Evolutionary conservation across 1,140 invertebrate genomes (phyloP), one percentile per base, ranked within the genome.

Genomic region (Meteorus sp.): DNA sequence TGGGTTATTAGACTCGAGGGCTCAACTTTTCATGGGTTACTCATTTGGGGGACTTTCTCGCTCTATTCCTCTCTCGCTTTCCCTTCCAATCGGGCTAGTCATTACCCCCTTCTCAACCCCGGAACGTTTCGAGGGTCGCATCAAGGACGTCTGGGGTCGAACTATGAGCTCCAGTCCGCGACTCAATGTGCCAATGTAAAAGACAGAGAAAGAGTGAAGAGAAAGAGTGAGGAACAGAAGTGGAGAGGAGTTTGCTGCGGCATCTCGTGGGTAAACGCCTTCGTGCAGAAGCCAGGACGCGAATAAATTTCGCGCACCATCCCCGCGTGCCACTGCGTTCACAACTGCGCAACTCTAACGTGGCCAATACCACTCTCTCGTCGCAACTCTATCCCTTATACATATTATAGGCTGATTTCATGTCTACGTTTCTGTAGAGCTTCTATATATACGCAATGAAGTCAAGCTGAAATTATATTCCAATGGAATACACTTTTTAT

Each of bases 121-220:
- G 23, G 20, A 47, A 45, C 15, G 43, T 45, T 45, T 29, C n/a
- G 54, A 56, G 54, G 54, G 54, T 56, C 54, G 54, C 41, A 47
- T 29, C 54, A 56, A 56, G 54, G 54, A 56, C 54, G 54, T 56
- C 54, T 56, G 41, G 54, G 54, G 54, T 56, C 54, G 54, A 25
- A 15, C 15, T 5, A 9, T n/a, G 29, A 33, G 41, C 31, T 41
- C 37, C 52, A 29, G 25, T 31, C 41, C 43, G 43, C n/a, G 29
- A 27, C 44, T 22, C 35, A 39, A 33, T 13, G 29, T 41, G 56
- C 29, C 35, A 39, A 33, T 13, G 33, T 23, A 23, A 44, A 45
- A 27, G 25, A 23, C 3, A 56, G 17, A 23, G n/a, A 2, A 31
- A 47, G 25, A 35, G 27, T 3, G 33, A 41, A 9, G 45, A 8